phyloP scores from a whole-genome alignment of 2,888 invertebrate species.

The Steinernema scapterisci region DNA sequence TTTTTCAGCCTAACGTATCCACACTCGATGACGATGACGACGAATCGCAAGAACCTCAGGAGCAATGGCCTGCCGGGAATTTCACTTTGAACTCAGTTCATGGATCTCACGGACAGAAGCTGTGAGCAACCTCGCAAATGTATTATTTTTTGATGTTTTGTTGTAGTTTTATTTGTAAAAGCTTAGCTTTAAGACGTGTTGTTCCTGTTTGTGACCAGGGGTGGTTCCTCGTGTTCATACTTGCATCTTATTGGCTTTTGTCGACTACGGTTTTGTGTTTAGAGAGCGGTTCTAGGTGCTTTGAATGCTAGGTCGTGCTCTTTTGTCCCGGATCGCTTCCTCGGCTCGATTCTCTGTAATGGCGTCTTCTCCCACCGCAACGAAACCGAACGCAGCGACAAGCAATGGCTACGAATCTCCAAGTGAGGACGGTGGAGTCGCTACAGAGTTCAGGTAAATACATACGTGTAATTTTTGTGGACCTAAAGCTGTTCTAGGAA shows the following conservation, averaged over 20 bases:
- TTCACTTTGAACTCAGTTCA: not conserved
- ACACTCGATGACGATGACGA: not conserved
- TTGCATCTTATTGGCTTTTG: too few species aligned
- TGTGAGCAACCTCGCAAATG: too few species aligned
- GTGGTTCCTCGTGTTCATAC: not conserved
- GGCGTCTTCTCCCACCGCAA: not conserved
- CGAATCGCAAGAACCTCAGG: not conserved
- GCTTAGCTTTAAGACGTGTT: not conserved
- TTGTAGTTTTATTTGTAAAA: conserved; percentile 7
- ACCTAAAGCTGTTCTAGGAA: conserved; percentile 70
- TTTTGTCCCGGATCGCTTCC: too few species aligned
- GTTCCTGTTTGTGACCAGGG: not conserved
- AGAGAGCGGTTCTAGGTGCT: too few species aligned
- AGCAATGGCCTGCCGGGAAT: conserved; percentile 9
- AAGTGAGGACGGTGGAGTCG: not conserved
- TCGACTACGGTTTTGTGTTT: too few species aligned
- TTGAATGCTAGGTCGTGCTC: too few species aligned
- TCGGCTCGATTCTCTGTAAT: conserved; percentile 3
- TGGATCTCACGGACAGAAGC: too few species aligned
- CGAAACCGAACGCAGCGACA: not conserved
- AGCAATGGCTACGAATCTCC: conserved; percentile 26
- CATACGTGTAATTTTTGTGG: too few species aligned
- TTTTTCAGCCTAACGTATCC: not conserved
- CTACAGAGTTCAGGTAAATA: not conserved
- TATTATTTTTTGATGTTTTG: not conserved